Evolutionary conservation across 2,113 vertebrate species (phyloP).

Genomic region (Corvus hawaiiensis): DNA sequence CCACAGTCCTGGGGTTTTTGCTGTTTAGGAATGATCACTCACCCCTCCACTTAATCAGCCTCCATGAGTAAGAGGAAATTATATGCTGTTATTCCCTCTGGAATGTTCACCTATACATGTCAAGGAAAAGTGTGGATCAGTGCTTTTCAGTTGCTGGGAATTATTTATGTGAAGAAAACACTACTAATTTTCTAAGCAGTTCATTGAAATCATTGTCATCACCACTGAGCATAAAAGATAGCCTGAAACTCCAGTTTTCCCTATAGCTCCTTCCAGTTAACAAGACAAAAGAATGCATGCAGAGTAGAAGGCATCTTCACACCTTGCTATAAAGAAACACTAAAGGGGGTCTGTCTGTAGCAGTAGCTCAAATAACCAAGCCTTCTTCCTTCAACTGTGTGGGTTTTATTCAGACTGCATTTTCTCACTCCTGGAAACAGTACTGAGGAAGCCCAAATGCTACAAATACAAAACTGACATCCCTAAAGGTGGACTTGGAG

Average conservation of each 20-base stretch:
- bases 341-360: background rate
- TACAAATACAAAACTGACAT: background rate
- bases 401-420: slow-evolving; percentile 29
- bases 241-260: background rate
- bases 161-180: background rate
- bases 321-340: background rate
- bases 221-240: background rate
- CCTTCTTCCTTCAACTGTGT: slow-evolving; percentile 28
- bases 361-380: background rate
- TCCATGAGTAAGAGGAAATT: background rate
- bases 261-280: background rate
- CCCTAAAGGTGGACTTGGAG: slow-evolving; percentile 32
- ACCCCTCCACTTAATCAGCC: background rate
- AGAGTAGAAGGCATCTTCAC: background rate
- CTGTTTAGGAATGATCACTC: background rate
- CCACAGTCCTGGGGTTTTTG: background rate
- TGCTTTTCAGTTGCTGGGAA: background rate
- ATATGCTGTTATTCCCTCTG: background rate
- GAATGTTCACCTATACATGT: background rate
- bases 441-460: slow-evolving; percentile 9
- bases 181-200: background rate
- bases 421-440: background rate
- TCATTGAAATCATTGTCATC: background rate
- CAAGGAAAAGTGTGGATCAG: background rate
- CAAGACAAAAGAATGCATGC: background rate